Percentiles rank a stretch among this genome's conserved stretches.
Evolutionary conservation across 2,113 vertebrate genomes (phyloP).

Genomic region (Rhizomys pruinosus): DNA sequence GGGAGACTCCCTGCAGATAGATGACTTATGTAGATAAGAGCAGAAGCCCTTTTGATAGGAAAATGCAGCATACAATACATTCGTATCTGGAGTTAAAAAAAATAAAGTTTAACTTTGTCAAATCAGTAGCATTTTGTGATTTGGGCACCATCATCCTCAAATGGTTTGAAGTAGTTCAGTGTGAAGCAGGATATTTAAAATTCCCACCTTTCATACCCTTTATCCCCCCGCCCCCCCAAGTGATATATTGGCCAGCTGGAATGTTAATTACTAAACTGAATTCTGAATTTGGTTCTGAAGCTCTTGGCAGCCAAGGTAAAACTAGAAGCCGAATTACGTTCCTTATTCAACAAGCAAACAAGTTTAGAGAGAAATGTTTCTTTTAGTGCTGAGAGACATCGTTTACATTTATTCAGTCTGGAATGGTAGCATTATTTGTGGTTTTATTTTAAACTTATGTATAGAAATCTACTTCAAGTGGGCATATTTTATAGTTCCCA

Average conservation of each 20-base stretch:
- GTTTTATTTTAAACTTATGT: constrained; percentile 52
- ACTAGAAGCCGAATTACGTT: constrained; percentile 21
- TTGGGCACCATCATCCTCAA: constrained; percentile 33
- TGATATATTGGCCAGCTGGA: not conserved
- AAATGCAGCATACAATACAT: constrained; percentile 40
- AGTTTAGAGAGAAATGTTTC: constrained; percentile 19
- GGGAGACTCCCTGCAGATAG: constrained; percentile 30
- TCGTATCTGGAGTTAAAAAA: constrained; percentile 37
- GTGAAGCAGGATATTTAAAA: constrained; percentile 50
- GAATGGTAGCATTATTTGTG: constrained; percentile 6
- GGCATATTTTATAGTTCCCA: constrained; percentile 27
- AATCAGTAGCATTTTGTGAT: constrained; percentile 44
- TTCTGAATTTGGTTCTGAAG: constrained; percentile 54
- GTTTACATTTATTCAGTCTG: constrained; percentile 49
- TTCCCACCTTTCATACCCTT: not conserved
- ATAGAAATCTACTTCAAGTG: constrained; percentile 32
- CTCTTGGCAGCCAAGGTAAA: constrained; percentile 53
- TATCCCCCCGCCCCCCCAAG: no score
- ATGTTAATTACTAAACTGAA: constrained; percentile 56
- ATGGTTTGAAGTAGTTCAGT: constrained; percentile 56
- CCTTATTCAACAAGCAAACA: constrained; percentile 25
- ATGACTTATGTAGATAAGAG: constrained; percentile 20
- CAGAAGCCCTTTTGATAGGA: not conserved
- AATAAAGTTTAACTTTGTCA: constrained; percentile 27
- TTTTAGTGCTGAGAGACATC: not conserved